These are phyloP conservation scores for Phalangium opilio DNA, from an alignment of 2,888 invertebrate genomes.

Conservation along the genomic window DNA sequence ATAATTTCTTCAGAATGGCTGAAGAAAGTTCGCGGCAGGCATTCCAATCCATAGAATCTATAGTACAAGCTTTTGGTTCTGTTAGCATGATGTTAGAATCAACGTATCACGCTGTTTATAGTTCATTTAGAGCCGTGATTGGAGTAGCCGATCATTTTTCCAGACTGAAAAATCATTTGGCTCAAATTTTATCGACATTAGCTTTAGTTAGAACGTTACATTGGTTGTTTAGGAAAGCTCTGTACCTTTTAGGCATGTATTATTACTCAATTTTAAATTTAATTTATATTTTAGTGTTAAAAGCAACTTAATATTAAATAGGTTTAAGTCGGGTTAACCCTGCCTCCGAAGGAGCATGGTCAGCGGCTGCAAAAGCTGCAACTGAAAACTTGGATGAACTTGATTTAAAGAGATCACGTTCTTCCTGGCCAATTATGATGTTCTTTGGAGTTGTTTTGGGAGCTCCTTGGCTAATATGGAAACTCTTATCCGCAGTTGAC, in stretches of 20 bases:
- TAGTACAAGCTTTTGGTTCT: constrained; percentile 79
- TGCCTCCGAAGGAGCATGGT: constrained; percentile 29
- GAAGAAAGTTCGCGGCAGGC: constrained; percentile 83
- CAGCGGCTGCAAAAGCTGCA: constrained; percentile 21
- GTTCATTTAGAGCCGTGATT: constrained; percentile 84
- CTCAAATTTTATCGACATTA: constrained; percentile 72
- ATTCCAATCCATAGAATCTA: constrained; percentile 83
- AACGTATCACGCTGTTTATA: constrained; percentile 86
- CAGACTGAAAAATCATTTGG: constrained; percentile 60
- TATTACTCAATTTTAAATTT: constrained; percentile 1
- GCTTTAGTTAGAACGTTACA: constrained; percentile 61
- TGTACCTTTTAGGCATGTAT: constrained; percentile 48
- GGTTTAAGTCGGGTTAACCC: constrained; percentile 29
- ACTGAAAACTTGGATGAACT: constrained; percentile 2
- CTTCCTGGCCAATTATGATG: constrained; percentile 74
- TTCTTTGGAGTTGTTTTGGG: constrained; percentile 78
- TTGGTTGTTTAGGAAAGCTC: constrained; percentile 62
- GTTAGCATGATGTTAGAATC: constrained; percentile 94
- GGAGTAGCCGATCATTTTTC: constrained; percentile 93
- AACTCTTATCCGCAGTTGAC: constrained; percentile 44
- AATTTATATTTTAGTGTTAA: background rate
- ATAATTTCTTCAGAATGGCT: constrained; percentile 59
- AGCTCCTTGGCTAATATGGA: constrained; percentile 80
- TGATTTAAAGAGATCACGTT: constrained; percentile 15
- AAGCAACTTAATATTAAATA: constrained; percentile 15